A percentile compares a stretch with the other conserved stretches of the same genome.
Conservation (phyloP, 2,888 invertebrate genomes). For the Machimus atricapillus region DNA sequence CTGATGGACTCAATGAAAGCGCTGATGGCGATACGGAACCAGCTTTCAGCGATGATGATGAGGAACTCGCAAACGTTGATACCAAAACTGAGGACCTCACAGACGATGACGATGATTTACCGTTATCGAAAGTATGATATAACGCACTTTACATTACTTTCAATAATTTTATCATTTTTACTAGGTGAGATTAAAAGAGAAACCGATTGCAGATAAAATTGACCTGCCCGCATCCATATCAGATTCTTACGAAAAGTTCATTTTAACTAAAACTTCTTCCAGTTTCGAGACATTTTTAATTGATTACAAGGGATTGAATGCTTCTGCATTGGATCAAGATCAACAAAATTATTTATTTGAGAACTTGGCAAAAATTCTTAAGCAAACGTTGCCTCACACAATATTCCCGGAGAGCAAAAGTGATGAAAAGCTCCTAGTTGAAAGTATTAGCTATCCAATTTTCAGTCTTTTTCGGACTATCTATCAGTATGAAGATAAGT, state of each 20-base stretch:
- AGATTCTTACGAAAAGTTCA: conserved; percentile 60
- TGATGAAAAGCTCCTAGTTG: conserved; percentile 70
- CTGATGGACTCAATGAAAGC: conserved; percentile 51
- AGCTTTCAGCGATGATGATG: conserved; percentile 62
- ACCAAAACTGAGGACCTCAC: conserved; percentile 60
- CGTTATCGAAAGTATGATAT: conserved; percentile 75
- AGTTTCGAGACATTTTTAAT: conserved; percentile 60
- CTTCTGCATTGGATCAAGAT: conserved; percentile 58
- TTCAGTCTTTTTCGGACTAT: conserved; percentile 89
- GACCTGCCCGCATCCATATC: conserved; percentile 59
- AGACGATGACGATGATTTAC: conserved; percentile 72
- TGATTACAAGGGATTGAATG: conserved; percentile 58
- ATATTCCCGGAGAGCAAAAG: conserved; percentile 67
- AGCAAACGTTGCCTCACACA: conserved; percentile 59
- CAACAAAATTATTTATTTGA: conserved; percentile 61
- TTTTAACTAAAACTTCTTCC: conserved; percentile 57
- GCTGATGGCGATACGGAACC: conserved; percentile 58
- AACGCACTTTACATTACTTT: neutral
- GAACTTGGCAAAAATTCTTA: conserved; percentile 58
- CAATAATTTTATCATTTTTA: neutral
- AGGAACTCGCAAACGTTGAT: conserved; percentile 65
- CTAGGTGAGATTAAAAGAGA: conserved; percentile 62
- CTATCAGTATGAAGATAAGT: conserved; percentile 77
- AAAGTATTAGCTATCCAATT: conserved; percentile 81
- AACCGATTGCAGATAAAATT: conserved; percentile 59